Evolutionary conservation across 2,888 invertebrate species (phyloP).

Genomic region (Drosophila bunnanda): DNA sequence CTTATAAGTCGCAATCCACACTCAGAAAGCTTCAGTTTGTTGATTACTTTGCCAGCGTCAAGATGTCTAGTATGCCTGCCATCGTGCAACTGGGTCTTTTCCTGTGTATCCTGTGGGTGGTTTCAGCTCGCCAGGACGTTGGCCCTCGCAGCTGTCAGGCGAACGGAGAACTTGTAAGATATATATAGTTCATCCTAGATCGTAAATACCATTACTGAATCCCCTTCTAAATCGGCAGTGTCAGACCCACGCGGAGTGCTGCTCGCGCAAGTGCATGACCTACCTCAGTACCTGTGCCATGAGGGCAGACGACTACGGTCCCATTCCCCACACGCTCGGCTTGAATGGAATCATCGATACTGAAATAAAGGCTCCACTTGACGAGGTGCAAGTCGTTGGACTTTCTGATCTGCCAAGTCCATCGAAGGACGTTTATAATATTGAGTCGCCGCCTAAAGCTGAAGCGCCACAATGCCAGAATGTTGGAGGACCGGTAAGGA

Average conservation of each 20-base stretch:
- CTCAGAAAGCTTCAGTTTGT: slow-evolving; percentile 58
- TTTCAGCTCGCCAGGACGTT: slow-evolving; percentile 10
- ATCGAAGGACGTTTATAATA: neutral
- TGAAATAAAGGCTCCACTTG: neutral
- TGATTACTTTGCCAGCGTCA: slow-evolving; percentile 45
- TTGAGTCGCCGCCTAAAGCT: neutral
- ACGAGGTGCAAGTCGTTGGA: slow-evolving; percentile 1
- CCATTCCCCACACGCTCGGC: neutral
- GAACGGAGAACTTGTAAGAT: slow-evolving; percentile 72
- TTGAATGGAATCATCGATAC: slow-evolving; percentile 9
- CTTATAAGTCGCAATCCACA: slow-evolving; percentile 39
- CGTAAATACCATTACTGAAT: neutral
- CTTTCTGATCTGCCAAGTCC: slow-evolving; percentile 21
- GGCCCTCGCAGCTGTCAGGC: neutral
- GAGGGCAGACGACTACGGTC: slow-evolving; percentile 14
- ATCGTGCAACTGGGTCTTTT: slow-evolving; percentile 33
- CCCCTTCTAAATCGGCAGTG: slow-evolving; percentile 65
- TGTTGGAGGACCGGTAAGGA: slow-evolving; percentile 51
- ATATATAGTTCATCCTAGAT: neutral
- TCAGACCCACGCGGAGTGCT: slow-evolving; percentile 82
- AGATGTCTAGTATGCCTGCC: slow-evolving; percentile 47
- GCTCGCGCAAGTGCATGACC: slow-evolving; percentile 81
- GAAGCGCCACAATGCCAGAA: neutral
- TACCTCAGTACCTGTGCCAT: slow-evolving; percentile 74
- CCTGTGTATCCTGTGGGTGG: slow-evolving; percentile 12